Conservation (phyloP, 2,888 invertebrate species). For the Drosophila ezoana region DNA sequence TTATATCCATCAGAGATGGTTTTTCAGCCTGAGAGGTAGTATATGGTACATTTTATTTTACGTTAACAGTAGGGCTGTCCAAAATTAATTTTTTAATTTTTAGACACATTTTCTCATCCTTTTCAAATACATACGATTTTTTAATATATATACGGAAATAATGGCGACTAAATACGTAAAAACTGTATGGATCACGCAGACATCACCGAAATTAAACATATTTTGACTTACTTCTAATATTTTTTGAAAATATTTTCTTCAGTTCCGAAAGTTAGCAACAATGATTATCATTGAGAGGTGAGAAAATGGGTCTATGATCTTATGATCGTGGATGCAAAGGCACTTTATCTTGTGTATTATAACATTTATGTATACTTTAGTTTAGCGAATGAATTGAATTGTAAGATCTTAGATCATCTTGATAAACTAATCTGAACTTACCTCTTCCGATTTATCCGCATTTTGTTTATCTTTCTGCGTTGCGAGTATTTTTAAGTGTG, state of each 20-base stretch:
- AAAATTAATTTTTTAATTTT: background rate
- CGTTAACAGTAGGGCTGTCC: slow-evolving; percentile 1
- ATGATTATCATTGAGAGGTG: too few relatives aligned
- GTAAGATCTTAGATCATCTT: background rate
- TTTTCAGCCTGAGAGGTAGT: slow-evolving; percentile 63
- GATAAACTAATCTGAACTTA: slow-evolving; percentile 30
- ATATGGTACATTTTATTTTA: slow-evolving; percentile 40
- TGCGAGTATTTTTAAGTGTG: slow-evolving; percentile 2
- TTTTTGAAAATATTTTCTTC: too few relatives aligned
- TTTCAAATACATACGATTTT: background rate
- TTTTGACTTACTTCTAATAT: too few relatives aligned
- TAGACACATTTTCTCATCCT: background rate
- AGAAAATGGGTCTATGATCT: too few relatives aligned
- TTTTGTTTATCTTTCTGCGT: slow-evolving; percentile 44
- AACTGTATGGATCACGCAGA: too few relatives aligned
- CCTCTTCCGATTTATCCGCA: slow-evolving; percentile 31
- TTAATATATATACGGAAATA: too few relatives aligned
- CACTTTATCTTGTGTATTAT: background rate
- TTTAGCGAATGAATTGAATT: too few relatives aligned
- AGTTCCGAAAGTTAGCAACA: too few relatives aligned
- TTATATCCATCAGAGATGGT: slow-evolving; percentile 74
- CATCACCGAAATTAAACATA: too few relatives aligned
- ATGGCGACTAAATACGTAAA: too few relatives aligned
- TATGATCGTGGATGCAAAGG: too few relatives aligned
- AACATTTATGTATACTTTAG: too few relatives aligned